Conservation (phyloP, 2,888 invertebrate genomes). For the Tenthredo notha region DNA sequence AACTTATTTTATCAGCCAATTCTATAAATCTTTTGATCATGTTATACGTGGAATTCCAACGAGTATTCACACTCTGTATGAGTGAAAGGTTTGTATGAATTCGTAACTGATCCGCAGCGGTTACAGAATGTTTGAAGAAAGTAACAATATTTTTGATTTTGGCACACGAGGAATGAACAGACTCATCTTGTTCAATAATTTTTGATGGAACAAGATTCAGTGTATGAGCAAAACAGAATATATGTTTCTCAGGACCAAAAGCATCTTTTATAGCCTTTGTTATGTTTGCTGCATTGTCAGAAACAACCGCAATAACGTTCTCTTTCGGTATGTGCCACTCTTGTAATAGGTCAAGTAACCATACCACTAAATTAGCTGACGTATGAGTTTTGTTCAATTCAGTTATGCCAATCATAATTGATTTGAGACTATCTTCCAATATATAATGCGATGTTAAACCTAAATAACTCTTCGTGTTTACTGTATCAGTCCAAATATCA, state of each 20-base stretch:
- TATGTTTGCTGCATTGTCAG: slow-evolving; percentile 59
- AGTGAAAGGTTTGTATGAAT: slow-evolving; percentile 38
- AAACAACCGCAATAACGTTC: slow-evolving; percentile 56
- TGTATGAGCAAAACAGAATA: slow-evolving; percentile 55
- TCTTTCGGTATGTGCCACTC: slow-evolving; percentile 53
- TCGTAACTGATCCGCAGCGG: slow-evolving; percentile 56
- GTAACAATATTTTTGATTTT: slow-evolving; percentile 56
- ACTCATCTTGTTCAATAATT: slow-evolving; percentile 51
- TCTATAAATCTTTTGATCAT: slow-evolving; percentile 58
- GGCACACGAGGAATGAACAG: slow-evolving; percentile 1
- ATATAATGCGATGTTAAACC: slow-evolving; percentile 54
- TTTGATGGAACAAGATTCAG: slow-evolving; percentile 49
- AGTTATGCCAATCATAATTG: slow-evolving; percentile 54
- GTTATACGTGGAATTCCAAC: slow-evolving; percentile 61
- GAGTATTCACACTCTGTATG: slow-evolving; percentile 56
- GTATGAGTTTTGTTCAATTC: slow-evolving; percentile 56
- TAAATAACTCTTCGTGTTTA: slow-evolving; percentile 53
- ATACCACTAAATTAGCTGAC: slow-evolving; percentile 52
- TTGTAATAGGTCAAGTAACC: slow-evolving; percentile 48
- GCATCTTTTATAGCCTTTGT: slow-evolving; percentile 52
- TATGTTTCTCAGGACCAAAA: slow-evolving; percentile 54
- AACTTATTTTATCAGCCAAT: slow-evolving; percentile 48
- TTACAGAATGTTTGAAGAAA: slow-evolving; percentile 56
- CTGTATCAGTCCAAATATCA: slow-evolving; percentile 59
- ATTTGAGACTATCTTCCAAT: slow-evolving; percentile 44